Conservation (phyloP, 2,797 vertebrate genomes). For the Acrossocheilus fasciatus region DNA sequence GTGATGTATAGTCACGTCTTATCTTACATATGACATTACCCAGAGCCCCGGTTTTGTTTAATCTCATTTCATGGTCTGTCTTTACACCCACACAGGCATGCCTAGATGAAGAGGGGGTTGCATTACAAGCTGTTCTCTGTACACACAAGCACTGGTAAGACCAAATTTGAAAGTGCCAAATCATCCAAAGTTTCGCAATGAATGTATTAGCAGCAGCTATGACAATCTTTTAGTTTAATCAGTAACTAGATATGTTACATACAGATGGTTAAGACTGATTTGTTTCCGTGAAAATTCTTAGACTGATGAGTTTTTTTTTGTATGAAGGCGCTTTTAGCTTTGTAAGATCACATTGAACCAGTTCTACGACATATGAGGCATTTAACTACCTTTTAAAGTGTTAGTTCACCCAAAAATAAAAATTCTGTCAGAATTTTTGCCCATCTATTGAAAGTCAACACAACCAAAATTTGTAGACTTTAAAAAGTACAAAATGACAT, state of each 20-base stretch:
- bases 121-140: slow-evolving; percentile 92
- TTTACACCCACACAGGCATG: slow-evolving; percentile 76
- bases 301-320: not conserved
- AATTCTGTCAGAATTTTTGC: not conserved
- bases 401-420: not conserved
- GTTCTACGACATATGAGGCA: not conserved
- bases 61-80: slow-evolving; percentile 21
- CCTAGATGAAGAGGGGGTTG: slow-evolving; percentile 88
- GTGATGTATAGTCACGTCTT: not conserved
- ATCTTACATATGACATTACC: not conserved
- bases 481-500: not conserved
- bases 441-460: not conserved
- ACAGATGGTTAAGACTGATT: not conserved
- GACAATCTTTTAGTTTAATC: not conserved
- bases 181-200: not conserved
- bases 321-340: not conserved
- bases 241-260: not conserved
- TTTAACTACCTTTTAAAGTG: not conserved
- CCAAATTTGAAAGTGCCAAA: not conserved
- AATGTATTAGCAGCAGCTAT: not conserved
- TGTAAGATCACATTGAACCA: not conserved
- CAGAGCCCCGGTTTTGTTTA: not conserved
- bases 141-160: slow-evolving; percentile 98
- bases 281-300: not conserved
- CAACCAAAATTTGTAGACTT: not conserved